phyloP scores from a whole-genome alignment of 2,113 vertebrate genomes.

The Pterocles gutturalis region DNA sequence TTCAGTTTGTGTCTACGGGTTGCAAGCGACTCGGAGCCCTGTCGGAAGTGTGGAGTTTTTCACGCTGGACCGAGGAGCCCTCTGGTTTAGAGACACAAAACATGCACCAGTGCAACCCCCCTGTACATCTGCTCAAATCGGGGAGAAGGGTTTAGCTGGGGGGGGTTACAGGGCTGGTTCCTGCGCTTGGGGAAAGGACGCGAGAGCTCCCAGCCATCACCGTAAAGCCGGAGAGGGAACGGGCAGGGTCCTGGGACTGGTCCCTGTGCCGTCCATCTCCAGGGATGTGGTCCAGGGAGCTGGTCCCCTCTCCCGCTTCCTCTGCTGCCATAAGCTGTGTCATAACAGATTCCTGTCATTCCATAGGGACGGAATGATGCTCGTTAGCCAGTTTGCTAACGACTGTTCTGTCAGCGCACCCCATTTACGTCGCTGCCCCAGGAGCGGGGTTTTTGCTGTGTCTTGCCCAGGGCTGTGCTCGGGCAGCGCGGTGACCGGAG shows the following conservation, averaged over 20 bases:
- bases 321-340: not conserved
- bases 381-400: not conserved
- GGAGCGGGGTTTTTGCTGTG: rapidly evolving
- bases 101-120: rapidly evolving
- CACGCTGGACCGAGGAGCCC: not conserved
- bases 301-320: not conserved
- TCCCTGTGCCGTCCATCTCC: not conserved
- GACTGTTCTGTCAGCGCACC: not conserved
- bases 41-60: not conserved
- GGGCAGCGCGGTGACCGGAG: not conserved
- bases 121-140: not conserved
- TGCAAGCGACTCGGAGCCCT: not conserved
- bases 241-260: not conserved
- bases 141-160: not conserved
- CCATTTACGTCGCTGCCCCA: no score
- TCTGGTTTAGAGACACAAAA: not conserved
- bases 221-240: not conserved
- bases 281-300: no score
- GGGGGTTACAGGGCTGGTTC: not conserved
- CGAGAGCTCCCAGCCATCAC: not conserved
- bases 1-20: not conserved
- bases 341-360: not conserved
- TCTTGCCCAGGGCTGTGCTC: rapidly evolving
- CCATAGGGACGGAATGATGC: no score
- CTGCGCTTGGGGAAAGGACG: not conserved